Base-by-base conservation (phyloP, 1,140 invertebrate species). In the Drosophila ambigua region DNA sequence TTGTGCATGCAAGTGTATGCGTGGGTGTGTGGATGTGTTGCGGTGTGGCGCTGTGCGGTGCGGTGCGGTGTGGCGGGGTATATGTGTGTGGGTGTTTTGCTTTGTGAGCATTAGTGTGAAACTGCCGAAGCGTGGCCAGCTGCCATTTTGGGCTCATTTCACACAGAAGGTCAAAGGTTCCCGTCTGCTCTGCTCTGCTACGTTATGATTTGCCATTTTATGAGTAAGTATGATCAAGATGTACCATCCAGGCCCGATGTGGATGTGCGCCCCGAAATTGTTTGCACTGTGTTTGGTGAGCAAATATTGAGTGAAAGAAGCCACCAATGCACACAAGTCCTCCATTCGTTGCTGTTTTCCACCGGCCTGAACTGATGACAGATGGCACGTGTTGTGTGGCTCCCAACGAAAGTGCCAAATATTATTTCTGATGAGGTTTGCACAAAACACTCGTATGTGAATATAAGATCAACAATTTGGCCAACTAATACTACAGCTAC, bases 91-190 rank as follows among this genome's bases (percentile, higher is more conserved):
- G 45, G 61, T 75, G 24, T 65, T 78, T 57, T 53, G 50, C 46
- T 74, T 65, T 46, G 72, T 73, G 50, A 5, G 66, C 57, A 48
- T 77, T 71, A 62, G 82, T 87, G 65, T 82, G 82, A 74, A 78
- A 54, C 43, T 78, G 68, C 52, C 72, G 64, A 60, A 85, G 69
- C 73, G 73, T 77, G 79, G 48, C 53, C 65, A 49, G 54, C 24
- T 85, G 73, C 57, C 77, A 77, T 77, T 85, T 81, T 75, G 58
- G 82, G 55, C 55, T 46, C 67, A 59, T 51, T 79, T 72, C 35
- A 49, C 67, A 4, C 46, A 45, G 73, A 82, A 85, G 78, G 82
- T 85, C 81, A 85, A 62, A 85, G 77, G 68, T 59, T 50, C 55
- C 53, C n/a, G 44, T 48, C 78, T 63, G 57, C 48, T 28, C 61